Conservation (phyloP, 1,140 invertebrate species). For the Leptinotarsa undecemlineata region DNA sequence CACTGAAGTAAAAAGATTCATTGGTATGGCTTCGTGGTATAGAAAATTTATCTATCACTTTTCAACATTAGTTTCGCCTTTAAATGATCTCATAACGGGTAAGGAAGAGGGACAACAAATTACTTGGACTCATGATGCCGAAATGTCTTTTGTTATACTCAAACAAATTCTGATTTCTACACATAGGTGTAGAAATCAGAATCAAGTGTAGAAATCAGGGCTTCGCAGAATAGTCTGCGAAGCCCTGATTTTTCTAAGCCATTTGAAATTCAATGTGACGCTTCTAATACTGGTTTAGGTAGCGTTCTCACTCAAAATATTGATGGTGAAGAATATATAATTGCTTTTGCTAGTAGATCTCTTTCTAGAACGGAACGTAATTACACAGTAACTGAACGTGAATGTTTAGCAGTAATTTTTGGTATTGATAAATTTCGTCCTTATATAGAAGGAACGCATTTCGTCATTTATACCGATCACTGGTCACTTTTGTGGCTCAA, state of each 20-base stretch:
- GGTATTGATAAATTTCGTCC: constrained; percentile 54
- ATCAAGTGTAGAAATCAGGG: too few relatives aligned
- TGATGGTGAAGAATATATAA: constrained; percentile 31
- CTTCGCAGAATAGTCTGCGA: too few relatives aligned
- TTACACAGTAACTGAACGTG: constrained; percentile 56
- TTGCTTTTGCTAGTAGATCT: constrained; percentile 42
- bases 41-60: constrained; percentile 55
- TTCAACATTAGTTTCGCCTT: constrained; percentile 49
- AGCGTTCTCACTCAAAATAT: constrained; percentile 40
- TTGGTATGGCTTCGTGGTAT: constrained; percentile 56
- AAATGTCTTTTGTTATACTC: constrained; percentile 31
- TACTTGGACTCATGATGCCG: constrained; percentile 22
- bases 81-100: constrained; percentile 52
- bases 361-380: constrained; percentile 47
- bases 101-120: constrained; percentile 35
- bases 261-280: constrained; percentile 40
- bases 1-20: constrained; percentile 50
- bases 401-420: constrained; percentile 51
- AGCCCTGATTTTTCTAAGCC: constrained; percentile 40
- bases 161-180: constrained; percentile 36
- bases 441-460: constrained; percentile 55
- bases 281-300: constrained; percentile 35
- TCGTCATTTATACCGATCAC: constrained; percentile 55
- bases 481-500: constrained; percentile 26
- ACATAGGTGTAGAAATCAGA: too few relatives aligned